Percentiles rank a stretch among this genome's conserved stretches.
Evolutionary conservation across 1,140 invertebrate species (phyloP).

Genomic region (Kradibia gibbosae): DNA sequence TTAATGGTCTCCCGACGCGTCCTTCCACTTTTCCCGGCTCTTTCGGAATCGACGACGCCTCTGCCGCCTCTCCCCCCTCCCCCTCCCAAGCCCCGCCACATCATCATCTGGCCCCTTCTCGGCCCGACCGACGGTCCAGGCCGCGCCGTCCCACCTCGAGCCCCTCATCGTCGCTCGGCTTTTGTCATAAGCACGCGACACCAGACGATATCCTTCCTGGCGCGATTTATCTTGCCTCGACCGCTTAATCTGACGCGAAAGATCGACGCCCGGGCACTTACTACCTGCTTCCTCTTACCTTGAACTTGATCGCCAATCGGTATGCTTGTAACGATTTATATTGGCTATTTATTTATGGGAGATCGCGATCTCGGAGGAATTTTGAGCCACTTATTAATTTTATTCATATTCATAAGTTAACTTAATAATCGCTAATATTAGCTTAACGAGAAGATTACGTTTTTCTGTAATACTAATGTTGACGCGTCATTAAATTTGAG

Average conservation of each 20-base stretch:
- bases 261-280: neutral
- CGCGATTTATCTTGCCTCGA: neutral
- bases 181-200: neutral
- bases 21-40: neutral
- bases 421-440: neutral
- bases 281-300: neutral
- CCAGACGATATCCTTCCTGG: neutral
- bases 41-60: too few relatives aligned
- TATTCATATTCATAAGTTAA: neutral
- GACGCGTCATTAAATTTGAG: neutral
- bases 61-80: too few relatives aligned
- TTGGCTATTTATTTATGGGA: neutral
- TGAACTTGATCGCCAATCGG: neutral
- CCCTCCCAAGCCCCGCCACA: too few relatives aligned
- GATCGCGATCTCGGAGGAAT: neutral
- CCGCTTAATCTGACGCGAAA: conserved; percentile 8
- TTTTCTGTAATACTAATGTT: neutral
- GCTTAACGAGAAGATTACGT: neutral
- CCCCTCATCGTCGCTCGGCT: too few relatives aligned
- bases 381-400: neutral
- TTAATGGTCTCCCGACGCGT: conserved; percentile 36
- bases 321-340: neutral
- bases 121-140: too few relatives aligned
- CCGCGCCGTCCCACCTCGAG: neutral
- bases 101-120: too few relatives aligned